A percentile compares a stretch with the other conserved stretches of the same genome.
Evolutionary conservation across 1,140 invertebrate genomes (phyloP).

Genomic region (Ctenoplectra terminalis): DNA sequence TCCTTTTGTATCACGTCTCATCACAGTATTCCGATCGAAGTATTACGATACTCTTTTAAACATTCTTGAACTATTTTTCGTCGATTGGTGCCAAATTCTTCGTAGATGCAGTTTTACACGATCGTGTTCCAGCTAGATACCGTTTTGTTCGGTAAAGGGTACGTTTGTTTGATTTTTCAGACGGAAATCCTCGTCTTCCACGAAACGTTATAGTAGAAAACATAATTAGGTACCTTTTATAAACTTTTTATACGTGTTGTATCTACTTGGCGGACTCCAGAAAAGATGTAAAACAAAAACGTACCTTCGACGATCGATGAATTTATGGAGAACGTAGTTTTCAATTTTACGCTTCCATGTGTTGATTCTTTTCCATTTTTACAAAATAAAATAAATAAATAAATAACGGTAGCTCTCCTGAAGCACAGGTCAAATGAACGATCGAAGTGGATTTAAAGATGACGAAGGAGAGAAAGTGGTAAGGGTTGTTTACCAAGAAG

Average conservation of each 20-base stretch:
- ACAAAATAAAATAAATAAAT: no score
- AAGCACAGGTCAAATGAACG: conserved; percentile 11
- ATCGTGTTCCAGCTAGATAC: background rate
- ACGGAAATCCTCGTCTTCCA: conserved; percentile 41
- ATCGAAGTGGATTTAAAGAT: conserved; percentile 16
- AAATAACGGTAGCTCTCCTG: background rate
- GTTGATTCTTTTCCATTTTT: background rate
- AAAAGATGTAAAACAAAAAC: background rate
- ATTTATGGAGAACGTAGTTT: background rate
- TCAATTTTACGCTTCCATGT: background rate
- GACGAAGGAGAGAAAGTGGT: conserved; percentile 32
- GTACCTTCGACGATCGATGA: conserved; percentile 10
- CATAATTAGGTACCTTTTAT: conserved; percentile 25
- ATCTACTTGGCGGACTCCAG: background rate
- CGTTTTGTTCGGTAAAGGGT: background rate
- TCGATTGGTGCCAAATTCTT: conserved; percentile 24
- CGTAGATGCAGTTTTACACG: background rate
- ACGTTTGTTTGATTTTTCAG: background rate
- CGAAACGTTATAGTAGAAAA: conserved; percentile 19
- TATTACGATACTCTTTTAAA: background rate
- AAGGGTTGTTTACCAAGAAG: conserved; percentile 8
- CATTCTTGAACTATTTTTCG: background rate
- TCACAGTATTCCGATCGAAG: conserved; percentile 7
- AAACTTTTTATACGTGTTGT: conserved; percentile 41
- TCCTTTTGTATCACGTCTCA: no score